Evolutionary conservation across 2,113 vertebrate genomes (phyloP), one percentile per base, ranked within the genome.

Genomic region (Bagarius yarrelli): DNA sequence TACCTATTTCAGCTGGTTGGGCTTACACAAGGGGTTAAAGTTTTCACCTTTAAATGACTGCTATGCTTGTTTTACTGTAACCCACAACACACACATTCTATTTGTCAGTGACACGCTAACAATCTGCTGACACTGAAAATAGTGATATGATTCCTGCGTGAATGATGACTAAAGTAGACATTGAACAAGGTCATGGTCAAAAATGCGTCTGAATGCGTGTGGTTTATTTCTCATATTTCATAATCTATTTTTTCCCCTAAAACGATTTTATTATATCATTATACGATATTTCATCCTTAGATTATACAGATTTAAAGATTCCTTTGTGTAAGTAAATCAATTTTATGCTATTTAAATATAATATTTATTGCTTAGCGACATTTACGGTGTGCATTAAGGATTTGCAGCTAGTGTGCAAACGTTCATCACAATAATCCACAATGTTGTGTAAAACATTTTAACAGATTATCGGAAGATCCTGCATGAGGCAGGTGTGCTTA

Each of bases 101-200:
- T 90, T 89, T 89, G 89, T 89, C 89, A 88, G 78, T 84, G 89
- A 89, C 88, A 92, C 91, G 81, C 78, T 81, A 85, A 86, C 76
- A 87, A 92, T 93, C 52, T 92, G 91, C 90, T 88, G 90, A 91
- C 90, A 90, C 89, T 90, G 89, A 84, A 67, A 59, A 87, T 85
- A 84, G 70, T 82, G 78, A 83, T 53, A 63, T 52, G 13, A 78
- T 86, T 83, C 84, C 86, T 81, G 69, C 57, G 73, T 84, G 69
- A 73, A 76, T 59, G 23, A 69, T 75, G 34, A 50, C 13, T 56
- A 56, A 16, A 30, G 21, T 19, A 32, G 21, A 55, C 47, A 19
- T 40, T 53, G 34, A 81, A 64, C 57, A 73, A 61, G 56, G 44
- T 72, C 36, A 59, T 73, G 25, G 15, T 52, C 25, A 53, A 36